phyloP scores from a whole-genome alignment of 2,113 vertebrate species.

The Oreochromis tanganicae region DNA sequence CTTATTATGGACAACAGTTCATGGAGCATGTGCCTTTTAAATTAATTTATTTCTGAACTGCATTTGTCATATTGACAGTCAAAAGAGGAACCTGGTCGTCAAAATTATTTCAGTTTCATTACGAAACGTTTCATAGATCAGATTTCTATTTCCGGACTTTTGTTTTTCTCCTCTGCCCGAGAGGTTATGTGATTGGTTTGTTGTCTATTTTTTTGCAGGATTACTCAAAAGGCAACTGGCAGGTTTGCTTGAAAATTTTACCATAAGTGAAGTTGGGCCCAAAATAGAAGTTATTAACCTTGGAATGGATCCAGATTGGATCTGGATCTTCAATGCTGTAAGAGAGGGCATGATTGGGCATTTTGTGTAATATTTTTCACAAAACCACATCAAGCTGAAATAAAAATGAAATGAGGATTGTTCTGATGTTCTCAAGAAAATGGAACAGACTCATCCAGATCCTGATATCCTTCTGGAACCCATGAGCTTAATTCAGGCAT shows the following conservation, averaged over 20 bases:
- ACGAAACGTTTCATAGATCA: neutral
- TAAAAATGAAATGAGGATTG: neutral
- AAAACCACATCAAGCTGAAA: neutral
- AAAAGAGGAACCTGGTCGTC: neutral
- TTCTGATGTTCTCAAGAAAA: neutral
- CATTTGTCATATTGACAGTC: neutral
- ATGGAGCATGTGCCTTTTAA: neutral
- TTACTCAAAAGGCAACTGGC: neutral
- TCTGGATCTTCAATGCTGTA: neutral
- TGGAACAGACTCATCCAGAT: neutral
- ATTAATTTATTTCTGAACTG: neutral
- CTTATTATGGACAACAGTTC: neutral
- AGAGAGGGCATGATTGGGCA: neutral
- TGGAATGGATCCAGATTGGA: neutral
- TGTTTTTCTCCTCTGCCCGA: neutral
- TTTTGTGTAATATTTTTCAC: neutral
- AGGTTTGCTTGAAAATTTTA: neutral
- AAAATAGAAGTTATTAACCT: neutral
- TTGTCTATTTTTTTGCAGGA: neutral
- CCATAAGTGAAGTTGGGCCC: neutral
- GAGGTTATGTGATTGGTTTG: neutral
- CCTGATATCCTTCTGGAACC: neutral
- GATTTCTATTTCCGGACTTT: neutral
- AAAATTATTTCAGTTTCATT: neutral
- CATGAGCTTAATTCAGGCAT: neutral